Evolutionary conservation across 2,888 invertebrate species (phyloP), one percentile per base, ranked within the genome.

Genomic region (Xanthia icteritia): DNA sequence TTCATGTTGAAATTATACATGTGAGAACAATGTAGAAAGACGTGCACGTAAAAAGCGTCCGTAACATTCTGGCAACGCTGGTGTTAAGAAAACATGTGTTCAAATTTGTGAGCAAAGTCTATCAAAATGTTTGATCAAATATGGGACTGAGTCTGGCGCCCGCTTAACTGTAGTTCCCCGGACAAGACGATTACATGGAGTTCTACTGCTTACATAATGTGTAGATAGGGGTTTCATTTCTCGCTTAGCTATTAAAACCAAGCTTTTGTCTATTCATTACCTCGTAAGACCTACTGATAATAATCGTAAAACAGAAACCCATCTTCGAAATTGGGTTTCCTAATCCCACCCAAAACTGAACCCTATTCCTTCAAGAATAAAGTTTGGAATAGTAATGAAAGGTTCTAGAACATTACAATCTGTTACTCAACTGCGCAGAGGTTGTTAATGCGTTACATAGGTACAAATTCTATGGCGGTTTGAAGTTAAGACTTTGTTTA

Each of bases 241-340:
- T 9, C 15, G 5, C 42, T 54, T 5, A 54, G 1, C n/a, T 56
- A 42, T 36, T 39, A 74, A 69, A 75, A 63, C 58, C 17, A 63
- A 75, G 23, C 5, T 39, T 64, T 58, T 36, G 20, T 72, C 58
- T 65, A 69, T 79, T 84, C 31, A 74, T 61, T 76, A 72, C n/a
- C 23, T 48, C 23, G 48, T 64, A 65, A 73, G 23, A 39, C n/a
- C 31, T 31, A 31, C 51, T 54, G 58, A 85, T 81, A 76, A 85
- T 70, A 48, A 60, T 67, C 78, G 31, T 85, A 77, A 85, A 85
- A 75, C 70, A 1, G 17, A 71, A 48, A 56, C 36, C 70, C 42
- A 70, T 77, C 73, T 65, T 63, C 17, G 15, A 77, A 76, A 83
- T 73, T 74, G 45, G 45, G 27, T 73, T 82, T 27, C 4, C 1